A percentile compares a stretch with the other conserved stretches of the same genome.
phyloP scores from a whole-genome alignment of 1,140 invertebrate species.

The Drosophila kepulauana region DNA sequence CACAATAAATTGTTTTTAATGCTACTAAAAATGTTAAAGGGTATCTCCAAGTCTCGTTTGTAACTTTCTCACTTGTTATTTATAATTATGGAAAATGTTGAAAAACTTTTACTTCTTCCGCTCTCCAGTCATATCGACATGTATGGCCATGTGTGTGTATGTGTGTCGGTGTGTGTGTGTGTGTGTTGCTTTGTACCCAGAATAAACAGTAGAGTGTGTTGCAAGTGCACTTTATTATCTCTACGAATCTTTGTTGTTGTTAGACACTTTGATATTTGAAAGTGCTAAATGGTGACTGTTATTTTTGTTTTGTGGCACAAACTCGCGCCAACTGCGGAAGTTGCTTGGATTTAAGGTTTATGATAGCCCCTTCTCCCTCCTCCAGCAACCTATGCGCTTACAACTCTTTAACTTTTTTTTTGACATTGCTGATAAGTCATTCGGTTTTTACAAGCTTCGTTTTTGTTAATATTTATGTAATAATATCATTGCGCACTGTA shows the following conservation, averaged over 20 bases:
- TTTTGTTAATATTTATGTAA: too few relatives aligned
- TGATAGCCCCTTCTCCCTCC: slow-evolving; percentile 42
- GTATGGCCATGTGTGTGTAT: background rate
- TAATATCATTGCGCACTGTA: too few relatives aligned
- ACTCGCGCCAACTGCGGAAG: slow-evolving; percentile 57
- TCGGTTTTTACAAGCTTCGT: too few relatives aligned
- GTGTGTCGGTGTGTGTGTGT: background rate
- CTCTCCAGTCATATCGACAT: slow-evolving; percentile 32
- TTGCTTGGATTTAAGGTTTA: slow-evolving; percentile 50
- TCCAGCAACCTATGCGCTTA: background rate
- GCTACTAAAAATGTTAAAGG: background rate
- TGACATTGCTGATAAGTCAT: too few relatives aligned
- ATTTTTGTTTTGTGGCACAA: background rate
- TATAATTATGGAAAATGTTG: slow-evolving; percentile 59
- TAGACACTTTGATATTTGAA: slow-evolving; percentile 43
- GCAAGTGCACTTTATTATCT: slow-evolving; percentile 30
- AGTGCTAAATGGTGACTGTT: slow-evolving; percentile 54
- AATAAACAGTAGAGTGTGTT: slow-evolving; percentile 55
- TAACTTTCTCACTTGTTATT: slow-evolving; percentile 18
- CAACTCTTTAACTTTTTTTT: background rate
- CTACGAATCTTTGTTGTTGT: slow-evolving; percentile 13
- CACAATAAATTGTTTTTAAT: too few relatives aligned
- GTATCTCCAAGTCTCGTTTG: background rate
- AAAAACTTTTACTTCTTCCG: slow-evolving; percentile 72
- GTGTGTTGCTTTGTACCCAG: slow-evolving; percentile 6